Base-by-base conservation (phyloP, 2,888 invertebrate genomes). In the Heliconius ethilla region DNA sequence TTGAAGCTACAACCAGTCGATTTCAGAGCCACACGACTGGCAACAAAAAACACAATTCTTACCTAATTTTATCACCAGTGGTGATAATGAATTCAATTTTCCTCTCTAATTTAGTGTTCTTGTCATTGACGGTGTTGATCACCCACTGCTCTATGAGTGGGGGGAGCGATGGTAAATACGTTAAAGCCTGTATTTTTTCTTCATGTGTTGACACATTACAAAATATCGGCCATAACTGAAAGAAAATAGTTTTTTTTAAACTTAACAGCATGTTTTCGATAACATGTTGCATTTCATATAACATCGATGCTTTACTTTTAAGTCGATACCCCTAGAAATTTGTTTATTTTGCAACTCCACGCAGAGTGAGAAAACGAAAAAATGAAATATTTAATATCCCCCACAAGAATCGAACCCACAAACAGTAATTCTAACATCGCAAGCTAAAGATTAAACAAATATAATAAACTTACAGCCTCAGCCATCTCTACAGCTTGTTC, bases 161-260 rank as follows among this genome's bases (percentile, higher is more conserved):
- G 0, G 76, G 63, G 3, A 87, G 80, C 7, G 1, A 70, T 75
- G 3, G 84, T 79, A 0, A 82, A 80, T 1, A 89, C 40, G 15
- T 87, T 85, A 90, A 82, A 0, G 90, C 74, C 0, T 79, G 69
- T 40, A 86, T 79, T 40, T 88, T 87, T 6, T 86, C 80, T 2
- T 86, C 82, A 63, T 88, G 87, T 0, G 83, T 82, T 0, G 86
- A 79, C 5, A 70, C 55, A 0, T 73, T 0, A 22, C 84, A 83
- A 75, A 87, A 89, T 2, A 27, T 70, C 0, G 87, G 86, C 90
- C 90, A 90, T 0, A 88, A 29, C 91, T 89, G 81, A 9, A 83
- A 83, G n/a, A 10, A 59, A 59, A 22, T 1, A 55, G 55, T 18
- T 51, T 55, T 59, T 59, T 62, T n/a, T 62, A 4, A 62, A 62